These are phyloP conservation scores for Vombatus ursinus DNA, from an alignment of 2,113 vertebrate genomes.

Conservation along the genomic window DNA sequence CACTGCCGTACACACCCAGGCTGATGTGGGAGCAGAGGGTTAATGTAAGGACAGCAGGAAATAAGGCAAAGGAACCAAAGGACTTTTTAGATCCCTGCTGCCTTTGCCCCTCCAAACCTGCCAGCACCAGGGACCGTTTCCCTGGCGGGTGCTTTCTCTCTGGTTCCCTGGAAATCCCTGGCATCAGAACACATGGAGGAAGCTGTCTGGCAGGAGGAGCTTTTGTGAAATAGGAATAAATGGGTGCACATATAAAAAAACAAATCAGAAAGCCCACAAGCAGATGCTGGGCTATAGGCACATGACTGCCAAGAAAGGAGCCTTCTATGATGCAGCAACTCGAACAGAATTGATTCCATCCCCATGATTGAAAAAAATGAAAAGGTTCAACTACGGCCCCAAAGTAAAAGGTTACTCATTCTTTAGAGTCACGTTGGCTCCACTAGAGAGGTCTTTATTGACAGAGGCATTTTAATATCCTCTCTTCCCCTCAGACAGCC, in stretches of 20 bases:
- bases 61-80: constrained; percentile 24
- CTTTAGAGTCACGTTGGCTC: neutral
- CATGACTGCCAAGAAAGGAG: neutral
- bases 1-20: neutral
- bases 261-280: neutral
- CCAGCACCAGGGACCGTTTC: neutral
- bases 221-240: neutral
- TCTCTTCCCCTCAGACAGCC: neutral
- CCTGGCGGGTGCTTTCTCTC: neutral
- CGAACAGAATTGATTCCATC: neutral
- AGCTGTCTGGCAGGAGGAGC: neutral
- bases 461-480: neutral
- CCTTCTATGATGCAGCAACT: neutral
- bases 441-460: neutral
- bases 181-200: neutral
- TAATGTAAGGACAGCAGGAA: constrained; percentile 10
- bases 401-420: constrained; percentile 12
- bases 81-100: constrained; percentile 19
- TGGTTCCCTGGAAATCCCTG: constrained; percentile 15
- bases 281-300: neutral
- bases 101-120: constrained; percentile 26
- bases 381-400: neutral
- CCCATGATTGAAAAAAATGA: neutral
- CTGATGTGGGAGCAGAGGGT: constrained; percentile 9
- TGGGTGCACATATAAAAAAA: neutral